phyloP scores from a whole-genome alignment of 37 sponge, comb jelly and placozoan genomes.

The Oopsacas minuta region DNA sequence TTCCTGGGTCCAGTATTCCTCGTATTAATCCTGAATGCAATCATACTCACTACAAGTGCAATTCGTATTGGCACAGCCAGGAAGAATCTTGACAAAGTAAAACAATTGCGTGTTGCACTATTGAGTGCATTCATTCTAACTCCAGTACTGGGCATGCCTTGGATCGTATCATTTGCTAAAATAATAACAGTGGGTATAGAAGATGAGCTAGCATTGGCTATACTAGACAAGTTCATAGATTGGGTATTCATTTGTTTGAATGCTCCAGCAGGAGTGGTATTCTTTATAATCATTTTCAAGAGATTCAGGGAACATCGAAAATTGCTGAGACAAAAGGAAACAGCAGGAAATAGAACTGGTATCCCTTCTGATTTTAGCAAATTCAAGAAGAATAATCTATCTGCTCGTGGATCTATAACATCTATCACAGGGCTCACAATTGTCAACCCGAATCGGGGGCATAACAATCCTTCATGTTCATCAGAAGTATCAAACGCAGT shows the following conservation, averaged over 20 bases:
- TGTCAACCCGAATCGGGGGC: no score
- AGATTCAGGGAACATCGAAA: neutral
- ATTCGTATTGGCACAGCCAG: constrained; percentile 3
- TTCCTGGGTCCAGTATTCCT: neutral
- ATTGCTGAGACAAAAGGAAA: neutral
- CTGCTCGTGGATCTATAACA: neutral
- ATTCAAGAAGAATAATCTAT: neutral
- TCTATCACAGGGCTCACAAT: neutral
- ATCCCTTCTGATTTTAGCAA: neutral
- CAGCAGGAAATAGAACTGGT: neutral
- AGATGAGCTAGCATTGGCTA: neutral
- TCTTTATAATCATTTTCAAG: neutral
- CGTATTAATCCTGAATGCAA: neutral
- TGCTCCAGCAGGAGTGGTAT: neutral
- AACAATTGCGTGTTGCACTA: neutral
- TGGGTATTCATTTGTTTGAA: constrained; percentile 6
- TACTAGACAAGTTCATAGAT: neutral
- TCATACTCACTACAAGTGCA: neutral
- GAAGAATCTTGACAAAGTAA: neutral
- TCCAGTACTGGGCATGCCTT: neutral
- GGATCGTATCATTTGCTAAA: neutral
- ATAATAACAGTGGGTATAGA: neutral
- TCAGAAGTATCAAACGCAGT: neutral
- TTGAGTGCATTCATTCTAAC: neutral
- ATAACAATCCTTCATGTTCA: neutral